phyloP scores from a whole-genome alignment of 1,140 invertebrate genomes.

The Leptinotarsa defecta region DNA sequence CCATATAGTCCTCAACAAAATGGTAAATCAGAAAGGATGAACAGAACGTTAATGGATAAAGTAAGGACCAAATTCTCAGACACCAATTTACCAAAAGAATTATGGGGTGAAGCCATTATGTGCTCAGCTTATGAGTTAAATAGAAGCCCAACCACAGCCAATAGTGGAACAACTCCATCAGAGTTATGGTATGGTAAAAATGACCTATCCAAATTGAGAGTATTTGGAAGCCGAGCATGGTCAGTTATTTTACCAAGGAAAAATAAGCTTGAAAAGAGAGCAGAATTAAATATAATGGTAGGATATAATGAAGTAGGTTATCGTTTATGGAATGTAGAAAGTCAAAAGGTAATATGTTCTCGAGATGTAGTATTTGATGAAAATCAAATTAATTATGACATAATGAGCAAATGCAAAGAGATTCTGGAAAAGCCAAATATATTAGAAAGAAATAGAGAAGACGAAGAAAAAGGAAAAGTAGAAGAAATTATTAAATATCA shows the following conservation, averaged over 20 bases:
- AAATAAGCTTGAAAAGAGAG: constrained; percentile 1
- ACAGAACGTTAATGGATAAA: constrained; percentile 57
- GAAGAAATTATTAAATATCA: not conserved
- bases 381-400: constrained; percentile 15
- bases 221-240: constrained; percentile 26
- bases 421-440: too few species aligned
- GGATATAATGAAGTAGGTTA: constrained; percentile 41
- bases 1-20: constrained; percentile 60
- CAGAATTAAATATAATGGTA: constrained; percentile 13
- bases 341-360: constrained; percentile 34
- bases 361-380: constrained; percentile 36
- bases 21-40: constrained; percentile 59
- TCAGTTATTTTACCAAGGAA: constrained; percentile 2
- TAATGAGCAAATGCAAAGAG: not conserved
- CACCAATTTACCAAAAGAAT: constrained; percentile 27
- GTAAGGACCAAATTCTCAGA: constrained; percentile 53
- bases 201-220: constrained; percentile 24
- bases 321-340: constrained; percentile 40
- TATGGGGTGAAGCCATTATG: constrained; percentile 42
- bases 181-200: constrained; percentile 21
- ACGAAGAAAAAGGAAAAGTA: not conserved
- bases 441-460: not conserved
- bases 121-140: constrained; percentile 23
- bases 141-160: constrained; percentile 20
- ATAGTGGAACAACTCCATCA: constrained; percentile 18